These are phyloP conservation scores for Chionodraco myersi DNA, from an alignment of 2,113 vertebrate species.

Conservation along the genomic window DNA sequence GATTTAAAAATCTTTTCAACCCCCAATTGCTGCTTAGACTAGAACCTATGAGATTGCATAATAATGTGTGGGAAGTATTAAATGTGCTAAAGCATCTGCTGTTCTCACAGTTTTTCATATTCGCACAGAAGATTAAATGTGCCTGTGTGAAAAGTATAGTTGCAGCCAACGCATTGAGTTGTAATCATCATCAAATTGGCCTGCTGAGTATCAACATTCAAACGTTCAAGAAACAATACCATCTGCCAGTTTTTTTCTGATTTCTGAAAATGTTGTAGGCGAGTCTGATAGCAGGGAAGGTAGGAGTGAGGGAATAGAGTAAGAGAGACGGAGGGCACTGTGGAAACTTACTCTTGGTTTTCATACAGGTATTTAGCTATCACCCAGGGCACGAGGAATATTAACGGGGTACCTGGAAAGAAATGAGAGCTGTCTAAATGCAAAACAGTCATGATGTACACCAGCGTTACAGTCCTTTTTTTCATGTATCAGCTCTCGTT, in stretches of 20 bases:
- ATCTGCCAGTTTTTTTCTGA: neutral
- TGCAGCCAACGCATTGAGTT: constrained; percentile 14
- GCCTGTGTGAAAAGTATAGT: neutral
- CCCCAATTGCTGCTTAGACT: neutral
- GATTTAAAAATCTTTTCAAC: constrained; percentile 8
- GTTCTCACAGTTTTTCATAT: constrained; percentile 17
- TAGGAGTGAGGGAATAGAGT: neutral
- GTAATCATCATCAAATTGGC: constrained; percentile 27
- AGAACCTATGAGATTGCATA: neutral
- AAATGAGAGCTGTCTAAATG: constrained; percentile 41
- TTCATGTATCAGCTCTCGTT: neutral
- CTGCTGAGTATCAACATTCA: constrained; percentile 5
- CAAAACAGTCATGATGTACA: constrained; percentile 6
- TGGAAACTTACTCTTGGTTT: constrained; percentile 92
- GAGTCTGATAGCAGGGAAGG: neutral
- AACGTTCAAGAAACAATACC: constrained; percentile 1
- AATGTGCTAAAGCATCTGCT: neutral
- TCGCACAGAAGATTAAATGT: neutral
- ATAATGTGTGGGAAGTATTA: neutral
- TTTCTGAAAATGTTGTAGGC: neutral
- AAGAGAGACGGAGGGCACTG: neutral
- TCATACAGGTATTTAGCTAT: constrained; percentile 90
- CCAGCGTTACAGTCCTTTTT: neutral
- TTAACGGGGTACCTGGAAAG: constrained; percentile 88
- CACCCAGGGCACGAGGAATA: constrained; percentile 94